Percentiles rank a stretch among this genome's conserved stretches.
Conservation (phyloP, 2,888 invertebrate species). For the Aplocera efformata region DNA sequence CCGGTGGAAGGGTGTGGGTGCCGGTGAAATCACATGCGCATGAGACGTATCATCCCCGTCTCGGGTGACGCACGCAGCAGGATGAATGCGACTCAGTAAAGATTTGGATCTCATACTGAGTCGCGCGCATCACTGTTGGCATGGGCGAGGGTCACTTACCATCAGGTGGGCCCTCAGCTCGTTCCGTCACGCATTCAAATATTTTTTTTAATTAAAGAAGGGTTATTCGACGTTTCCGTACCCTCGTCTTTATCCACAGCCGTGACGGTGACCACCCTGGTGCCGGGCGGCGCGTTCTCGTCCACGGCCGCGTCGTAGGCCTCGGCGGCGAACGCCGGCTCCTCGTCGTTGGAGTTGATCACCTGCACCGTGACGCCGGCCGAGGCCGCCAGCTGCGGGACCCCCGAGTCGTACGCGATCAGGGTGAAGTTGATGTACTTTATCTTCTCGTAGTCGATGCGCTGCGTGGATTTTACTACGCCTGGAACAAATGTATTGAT, state of each 20-base stretch:
- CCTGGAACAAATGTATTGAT: conserved; percentile 80
- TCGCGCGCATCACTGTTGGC: no score
- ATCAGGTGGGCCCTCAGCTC: no score
- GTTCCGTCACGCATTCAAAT: no score
- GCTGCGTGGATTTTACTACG: conserved; percentile 86
- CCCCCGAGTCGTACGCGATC: conserved; percentile 91
- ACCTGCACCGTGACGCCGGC: conserved; percentile 89
- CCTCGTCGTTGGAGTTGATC: conserved; percentile 92
- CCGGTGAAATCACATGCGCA: no score
- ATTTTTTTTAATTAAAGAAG: no score
- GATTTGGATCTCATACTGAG: no score
- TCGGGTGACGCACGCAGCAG: no score
- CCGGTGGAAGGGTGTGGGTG: no score
- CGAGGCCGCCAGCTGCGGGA: conserved; percentile 89
- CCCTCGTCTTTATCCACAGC: conserved; percentile 91
- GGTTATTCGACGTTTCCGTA: conserved; percentile 26
- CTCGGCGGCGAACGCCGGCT: conserved; percentile 86
- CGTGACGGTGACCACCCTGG: conserved; percentile 85
- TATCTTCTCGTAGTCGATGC: conserved; percentile 91
- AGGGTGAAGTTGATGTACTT: conserved; percentile 89
- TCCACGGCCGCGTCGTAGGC: conserved; percentile 85
- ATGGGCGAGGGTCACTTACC: no score
- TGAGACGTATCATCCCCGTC: no score
- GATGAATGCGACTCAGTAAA: no score
- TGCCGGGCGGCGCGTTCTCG: conserved; percentile 88